These are phyloP conservation scores for Drosophila pseudoananassae DNA, from an alignment of 1,140 invertebrate species.

Conservation along the genomic window DNA sequence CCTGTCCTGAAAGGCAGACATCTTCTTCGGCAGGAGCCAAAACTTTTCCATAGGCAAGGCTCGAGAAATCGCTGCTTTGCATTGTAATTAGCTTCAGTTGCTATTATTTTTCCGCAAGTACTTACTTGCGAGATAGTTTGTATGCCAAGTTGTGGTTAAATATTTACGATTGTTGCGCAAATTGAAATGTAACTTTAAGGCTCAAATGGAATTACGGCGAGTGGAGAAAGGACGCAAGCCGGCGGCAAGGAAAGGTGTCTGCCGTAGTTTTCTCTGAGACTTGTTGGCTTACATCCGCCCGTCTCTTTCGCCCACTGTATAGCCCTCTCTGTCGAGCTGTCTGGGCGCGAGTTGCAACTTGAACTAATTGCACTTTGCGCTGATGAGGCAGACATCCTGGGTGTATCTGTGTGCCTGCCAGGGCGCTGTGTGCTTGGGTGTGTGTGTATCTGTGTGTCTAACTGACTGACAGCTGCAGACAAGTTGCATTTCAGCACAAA, in stretches of 20 bases:
- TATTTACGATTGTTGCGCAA: conserved; percentile 70
- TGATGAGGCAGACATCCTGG: conserved; percentile 75
- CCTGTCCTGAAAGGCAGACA: conserved; percentile 4
- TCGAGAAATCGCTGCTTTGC: conserved; percentile 49
- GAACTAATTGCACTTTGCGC: conserved; percentile 81
- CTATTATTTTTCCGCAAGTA: conserved; percentile 10
- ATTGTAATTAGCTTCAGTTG: conserved; percentile 70
- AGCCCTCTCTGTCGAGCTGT: conserved; percentile 46
- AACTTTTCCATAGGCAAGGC: conserved; percentile 48
- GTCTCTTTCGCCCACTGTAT: conserved; percentile 28
- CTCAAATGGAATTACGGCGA: conserved; percentile 66
- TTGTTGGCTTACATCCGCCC: conserved; percentile 68
- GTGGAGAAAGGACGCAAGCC: neutral
- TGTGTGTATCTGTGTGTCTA: conserved; percentile 36
- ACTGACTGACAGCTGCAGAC: conserved; percentile 80
- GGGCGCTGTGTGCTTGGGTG: conserved; percentile 15
- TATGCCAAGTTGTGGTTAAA: conserved; percentile 53
- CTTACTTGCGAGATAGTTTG: conserved; percentile 65
- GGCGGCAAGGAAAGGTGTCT: conserved; percentile 52
- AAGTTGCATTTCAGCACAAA: conserved; percentile 81
- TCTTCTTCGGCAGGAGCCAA: conserved; percentile 31
- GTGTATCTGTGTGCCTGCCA: conserved; percentile 6
- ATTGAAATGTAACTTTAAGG: conserved; percentile 75
- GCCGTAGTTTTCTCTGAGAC: conserved; percentile 35
- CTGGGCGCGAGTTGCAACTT: conserved; percentile 68